Evolutionary conservation across 1,140 invertebrate species (phyloP).

Genomic region (Popillia japonica): DNA sequence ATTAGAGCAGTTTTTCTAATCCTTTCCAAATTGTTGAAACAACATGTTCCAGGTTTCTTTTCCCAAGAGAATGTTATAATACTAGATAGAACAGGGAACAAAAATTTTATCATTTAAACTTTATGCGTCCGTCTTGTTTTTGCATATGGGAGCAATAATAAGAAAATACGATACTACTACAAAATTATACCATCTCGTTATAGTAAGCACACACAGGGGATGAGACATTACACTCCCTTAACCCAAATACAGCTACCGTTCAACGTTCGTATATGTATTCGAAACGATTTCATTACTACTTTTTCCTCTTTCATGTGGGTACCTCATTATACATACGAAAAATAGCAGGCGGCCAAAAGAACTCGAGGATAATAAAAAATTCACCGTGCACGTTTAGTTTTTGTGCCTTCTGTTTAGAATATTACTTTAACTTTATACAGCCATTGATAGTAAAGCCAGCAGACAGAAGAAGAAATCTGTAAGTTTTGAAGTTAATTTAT

Average conservation of each 20-base stretch:
- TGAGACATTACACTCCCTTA: not conserved
- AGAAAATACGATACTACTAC: not conserved
- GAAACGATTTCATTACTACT: conserved; percentile 25
- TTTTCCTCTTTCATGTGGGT: not conserved
- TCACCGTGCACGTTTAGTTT: not conserved
- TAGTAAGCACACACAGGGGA: conserved; percentile 9
- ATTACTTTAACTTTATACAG: not conserved
- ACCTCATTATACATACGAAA: conserved; percentile 2
- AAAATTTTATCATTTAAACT: no score
- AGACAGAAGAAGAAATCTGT: no score
- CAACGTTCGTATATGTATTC: conserved; percentile 1
- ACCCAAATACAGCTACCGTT: not conserved
- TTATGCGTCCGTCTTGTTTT: not conserved
- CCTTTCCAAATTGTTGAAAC: no score
- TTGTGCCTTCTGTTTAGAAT: conserved; percentile 10
- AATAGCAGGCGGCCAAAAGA: conserved; percentile 22
- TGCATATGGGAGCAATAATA: not conserved
- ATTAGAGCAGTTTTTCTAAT: no score
- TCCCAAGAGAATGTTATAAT: no score
- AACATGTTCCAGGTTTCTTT: no score
- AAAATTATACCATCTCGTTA: not conserved
- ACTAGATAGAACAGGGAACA: no score
- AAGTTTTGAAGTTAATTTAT: no score
- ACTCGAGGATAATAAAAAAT: conserved; percentile 13
- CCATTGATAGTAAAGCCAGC: not conserved